Evolutionary conservation across 92 coral and sea anemone species (phyloP), one percentile per base, ranked within the genome.

Genomic region (Palythoa grandis): DNA sequence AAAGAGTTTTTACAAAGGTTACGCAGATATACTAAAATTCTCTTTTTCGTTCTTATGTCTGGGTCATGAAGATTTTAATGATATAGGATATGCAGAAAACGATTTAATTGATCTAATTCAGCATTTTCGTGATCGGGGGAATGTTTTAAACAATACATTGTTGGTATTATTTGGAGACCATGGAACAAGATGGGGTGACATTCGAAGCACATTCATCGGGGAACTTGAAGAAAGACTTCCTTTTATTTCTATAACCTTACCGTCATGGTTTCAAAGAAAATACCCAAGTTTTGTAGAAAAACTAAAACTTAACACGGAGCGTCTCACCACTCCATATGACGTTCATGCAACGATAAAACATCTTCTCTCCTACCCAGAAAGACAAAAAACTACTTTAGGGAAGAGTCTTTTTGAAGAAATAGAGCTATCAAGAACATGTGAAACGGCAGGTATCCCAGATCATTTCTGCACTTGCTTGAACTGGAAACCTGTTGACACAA

Each of bases 181-280:
- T 54, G 95, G 95, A 0, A 83, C 88, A 29, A 91, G 95, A 1
- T 92, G 86, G 69, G 95, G 95, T 11, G 86, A 84, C 11, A 86
- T 92, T 13, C 91, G 95, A 11, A 83, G 87, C 22, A 92, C 92
- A 35, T 25, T 92, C 20, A 39, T 92, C 20, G 95, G 95, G 3
- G 84, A 91, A 57, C 82, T 90, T 70, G 94, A 92, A 22, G 94
- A 92, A 65, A 82, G 94, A 39, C 87, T 92, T 2, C 95, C 95
- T 6, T 76, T 84, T 23, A 78, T 92, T 6, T 83, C 92, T 6
- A 83, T 92, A 25, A 79, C 95, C 4, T 76, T 92, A 11, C 95
- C 95, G 8, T 60, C 87, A 19, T 89, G 91, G 95, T 87, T 92
- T 84, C 71, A 79, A 43, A 43, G 50, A 37, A 78, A 88, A 29